A percentile compares a stretch with the other conserved stretches of the same genome.
Conservation (phyloP, 1,140 invertebrate species). For the Helicoverpa zea region DNA sequence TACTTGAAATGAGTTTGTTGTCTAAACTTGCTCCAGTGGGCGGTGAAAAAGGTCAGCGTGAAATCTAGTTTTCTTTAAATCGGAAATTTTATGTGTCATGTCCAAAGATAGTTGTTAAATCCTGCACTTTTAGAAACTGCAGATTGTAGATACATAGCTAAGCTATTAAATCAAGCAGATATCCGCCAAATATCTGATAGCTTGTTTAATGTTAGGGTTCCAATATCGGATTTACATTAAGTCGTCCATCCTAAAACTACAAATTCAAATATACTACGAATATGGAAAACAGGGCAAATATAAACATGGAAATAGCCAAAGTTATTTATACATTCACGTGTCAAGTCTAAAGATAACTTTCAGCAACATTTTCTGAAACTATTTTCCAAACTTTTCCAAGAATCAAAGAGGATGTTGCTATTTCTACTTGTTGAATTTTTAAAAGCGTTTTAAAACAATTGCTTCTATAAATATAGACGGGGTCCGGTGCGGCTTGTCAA, state of each 20-base stretch:
- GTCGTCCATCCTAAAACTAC: no score
- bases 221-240: no score
- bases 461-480: constrained; percentile 28
- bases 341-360: background rate
- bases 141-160: no score
- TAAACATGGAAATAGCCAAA: background rate
- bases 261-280: no score
- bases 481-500: constrained; percentile 40
- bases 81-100: no score
- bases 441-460: constrained; percentile 49
- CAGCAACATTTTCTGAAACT: background rate
- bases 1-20: constrained; percentile 7
- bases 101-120: no score
- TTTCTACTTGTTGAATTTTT: constrained; percentile 21
- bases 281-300: background rate
- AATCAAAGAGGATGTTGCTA: constrained; percentile 13
- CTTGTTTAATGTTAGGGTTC: no score
- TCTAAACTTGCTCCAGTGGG: background rate
- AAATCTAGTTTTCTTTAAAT: no score
- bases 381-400: constrained; percentile 8
- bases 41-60: no score
- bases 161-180: no score
- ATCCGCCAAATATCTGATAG: no score
- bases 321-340: background rate
- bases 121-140: no score